These are phyloP conservation scores for Tympanoctomys barrerae DNA, from an alignment of 2,797 vertebrate genomes.

Conservation along the genomic window DNA sequence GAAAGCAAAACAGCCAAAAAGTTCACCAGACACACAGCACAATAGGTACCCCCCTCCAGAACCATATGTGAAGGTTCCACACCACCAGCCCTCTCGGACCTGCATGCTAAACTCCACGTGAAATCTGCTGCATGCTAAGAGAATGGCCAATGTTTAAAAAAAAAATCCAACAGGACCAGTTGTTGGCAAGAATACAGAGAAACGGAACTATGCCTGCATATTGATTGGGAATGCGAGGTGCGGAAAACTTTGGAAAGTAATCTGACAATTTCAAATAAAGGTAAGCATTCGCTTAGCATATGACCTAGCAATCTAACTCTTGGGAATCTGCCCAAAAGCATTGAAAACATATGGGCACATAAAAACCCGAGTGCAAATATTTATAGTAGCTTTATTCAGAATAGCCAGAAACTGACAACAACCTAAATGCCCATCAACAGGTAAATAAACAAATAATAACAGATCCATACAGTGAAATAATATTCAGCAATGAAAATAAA, in stretches of 20 bases:
- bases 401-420: not conserved
- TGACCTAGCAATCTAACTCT: not conserved
- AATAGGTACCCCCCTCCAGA: not conserved
- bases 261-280: not conserved
- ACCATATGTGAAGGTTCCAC: not conserved
- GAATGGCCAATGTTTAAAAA: not conserved
- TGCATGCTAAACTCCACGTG: not conserved
- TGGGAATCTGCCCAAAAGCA: slow-evolving; percentile 50
- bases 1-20: not conserved
- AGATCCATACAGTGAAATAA: not conserved
- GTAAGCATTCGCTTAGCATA: not conserved
- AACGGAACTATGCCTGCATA: not conserved
- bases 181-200: not conserved
- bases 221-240: not conserved
- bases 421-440: not conserved
- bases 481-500: slow-evolving; percentile 54
- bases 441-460: not conserved
- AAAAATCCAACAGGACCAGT: no score
- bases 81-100: not conserved
- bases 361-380: slow-evolving; percentile 26
- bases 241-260: not conserved
- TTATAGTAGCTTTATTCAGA: not conserved
- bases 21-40: not conserved
- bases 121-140: not conserved
- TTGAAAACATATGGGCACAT: slow-evolving; percentile 48